These are phyloP conservation scores for Trogon melanurus DNA, from an alignment of 2,113 vertebrate species.

Conservation along the genomic window DNA sequence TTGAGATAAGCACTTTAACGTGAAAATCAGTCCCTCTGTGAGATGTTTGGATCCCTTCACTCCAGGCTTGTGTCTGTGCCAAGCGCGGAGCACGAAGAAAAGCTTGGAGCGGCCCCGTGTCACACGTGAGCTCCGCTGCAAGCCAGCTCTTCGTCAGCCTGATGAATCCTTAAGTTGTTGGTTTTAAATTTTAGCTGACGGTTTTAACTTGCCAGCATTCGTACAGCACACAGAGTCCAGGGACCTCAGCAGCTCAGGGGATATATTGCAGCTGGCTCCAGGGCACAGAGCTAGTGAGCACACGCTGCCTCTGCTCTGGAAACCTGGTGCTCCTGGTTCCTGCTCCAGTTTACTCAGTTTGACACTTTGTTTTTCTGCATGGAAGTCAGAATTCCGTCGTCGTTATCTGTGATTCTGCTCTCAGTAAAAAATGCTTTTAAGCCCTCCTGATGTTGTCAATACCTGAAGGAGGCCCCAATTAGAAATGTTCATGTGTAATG, in stretches of 20 bases:
- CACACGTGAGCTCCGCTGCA: accelerated
- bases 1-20: not conserved
- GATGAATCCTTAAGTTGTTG: not conserved
- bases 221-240: not conserved
- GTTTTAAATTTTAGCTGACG: not conserved
- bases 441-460: not conserved
- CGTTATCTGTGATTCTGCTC: not conserved
- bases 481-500: not conserved
- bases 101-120: not conserved
- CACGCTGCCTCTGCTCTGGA: not conserved
- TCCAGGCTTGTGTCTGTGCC: not conserved
- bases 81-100: not conserved
- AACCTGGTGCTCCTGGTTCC: not conserved
- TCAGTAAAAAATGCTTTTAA: not conserved
- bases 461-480: not conserved
- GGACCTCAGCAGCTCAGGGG: not conserved
- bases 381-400: not conserved
- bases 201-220: not conserved
- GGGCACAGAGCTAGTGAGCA: not conserved
- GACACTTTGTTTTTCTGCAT: not conserved
- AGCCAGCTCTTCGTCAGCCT: not conserved
- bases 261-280: accelerated
- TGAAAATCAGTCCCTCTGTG: not conserved
- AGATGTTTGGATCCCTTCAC: not conserved
- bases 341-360: not conserved